These are phyloP conservation scores for Todiramphus chloris DNA, from an alignment of 2,113 vertebrate genomes.

Conservation along the genomic window DNA sequence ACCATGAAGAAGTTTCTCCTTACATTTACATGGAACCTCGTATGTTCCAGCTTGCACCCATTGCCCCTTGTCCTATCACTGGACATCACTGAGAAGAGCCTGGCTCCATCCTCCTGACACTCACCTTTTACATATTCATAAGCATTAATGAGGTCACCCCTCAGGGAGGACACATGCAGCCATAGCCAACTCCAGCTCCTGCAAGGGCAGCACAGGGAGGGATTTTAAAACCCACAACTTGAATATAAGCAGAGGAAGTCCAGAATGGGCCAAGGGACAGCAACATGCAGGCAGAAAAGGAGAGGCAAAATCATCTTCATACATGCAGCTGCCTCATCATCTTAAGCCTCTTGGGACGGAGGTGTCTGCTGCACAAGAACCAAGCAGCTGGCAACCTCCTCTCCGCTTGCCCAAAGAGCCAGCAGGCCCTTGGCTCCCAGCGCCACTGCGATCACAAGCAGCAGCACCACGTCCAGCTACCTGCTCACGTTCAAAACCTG, in stretches of 20 bases:
- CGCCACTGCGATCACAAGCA: not conserved
- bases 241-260: not conserved
- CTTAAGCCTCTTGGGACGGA: not conserved
- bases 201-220: not conserved
- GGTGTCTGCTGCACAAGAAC: not conserved
- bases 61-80: too few species aligned
- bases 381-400: not conserved
- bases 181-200: not conserved
- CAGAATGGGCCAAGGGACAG: not conserved
- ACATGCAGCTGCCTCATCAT: not conserved
- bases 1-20: too few species aligned
- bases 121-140: too few species aligned
- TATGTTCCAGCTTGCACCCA: too few species aligned
- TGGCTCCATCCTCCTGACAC: too few species aligned
- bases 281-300: not conserved
- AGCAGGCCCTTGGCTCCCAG: not conserved
- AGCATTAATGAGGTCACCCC: too few species aligned
- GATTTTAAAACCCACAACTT: not conserved
- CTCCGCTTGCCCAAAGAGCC: not conserved
- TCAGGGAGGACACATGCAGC: not conserved
- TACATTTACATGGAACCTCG: too few species aligned
- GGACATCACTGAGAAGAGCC: too few species aligned
- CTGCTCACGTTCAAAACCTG: not conserved
- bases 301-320: fast-evolving
- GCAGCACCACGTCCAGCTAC: not conserved